phyloP scores from a whole-genome alignment of 2,797 vertebrate genomes.

The Pseudomugil tenellus region DNA sequence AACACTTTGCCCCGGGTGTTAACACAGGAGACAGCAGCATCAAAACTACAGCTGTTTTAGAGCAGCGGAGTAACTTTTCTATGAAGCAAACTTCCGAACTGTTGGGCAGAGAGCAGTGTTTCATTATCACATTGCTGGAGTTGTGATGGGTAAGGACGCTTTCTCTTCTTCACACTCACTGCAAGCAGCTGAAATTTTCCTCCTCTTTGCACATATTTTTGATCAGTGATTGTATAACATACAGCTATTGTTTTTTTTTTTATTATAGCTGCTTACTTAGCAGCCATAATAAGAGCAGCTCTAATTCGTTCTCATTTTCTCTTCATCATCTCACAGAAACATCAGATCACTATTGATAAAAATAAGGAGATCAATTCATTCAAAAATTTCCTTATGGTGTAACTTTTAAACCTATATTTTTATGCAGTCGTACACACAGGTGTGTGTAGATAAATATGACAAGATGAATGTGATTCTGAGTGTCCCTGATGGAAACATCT shows the following conservation, averaged over 20 bases:
- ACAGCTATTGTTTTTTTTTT: background rate
- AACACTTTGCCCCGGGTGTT: background rate
- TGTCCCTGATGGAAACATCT: background rate
- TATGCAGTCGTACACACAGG: too few species aligned
- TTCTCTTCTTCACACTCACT: background rate
- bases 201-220: background rate
- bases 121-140: background rate
- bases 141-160: background rate
- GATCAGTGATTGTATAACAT: background rate
- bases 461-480: background rate
- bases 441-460: background rate
- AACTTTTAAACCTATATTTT: too few species aligned
- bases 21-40: slow-evolving; percentile 6
- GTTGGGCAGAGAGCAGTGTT: slow-evolving; percentile 5
- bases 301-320: background rate
- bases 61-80: background rate
- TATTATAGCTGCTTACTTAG: background rate
- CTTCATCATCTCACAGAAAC: background rate
- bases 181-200: background rate
- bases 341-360: background rate
- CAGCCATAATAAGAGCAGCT: background rate
- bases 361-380: too few species aligned
- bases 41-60: slow-evolving; percentile 4
- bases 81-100: background rate
- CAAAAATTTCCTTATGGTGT: too few species aligned